phyloP scores from a whole-genome alignment of 2,888 invertebrate genomes.

The Caenorhabditis uteleia region DNA sequence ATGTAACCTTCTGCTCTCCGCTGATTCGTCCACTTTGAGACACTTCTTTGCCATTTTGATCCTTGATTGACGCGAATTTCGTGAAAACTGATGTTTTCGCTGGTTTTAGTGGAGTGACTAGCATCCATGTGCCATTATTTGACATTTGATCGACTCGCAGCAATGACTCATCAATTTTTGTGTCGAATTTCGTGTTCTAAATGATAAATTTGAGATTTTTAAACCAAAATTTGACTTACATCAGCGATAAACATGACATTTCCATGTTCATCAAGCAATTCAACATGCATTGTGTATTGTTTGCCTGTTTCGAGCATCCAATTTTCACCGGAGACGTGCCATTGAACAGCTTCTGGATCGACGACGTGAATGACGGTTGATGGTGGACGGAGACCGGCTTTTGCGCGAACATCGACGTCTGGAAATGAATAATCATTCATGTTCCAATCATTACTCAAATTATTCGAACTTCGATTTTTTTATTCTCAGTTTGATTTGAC shows the following conservation, averaged over 20 bases:
- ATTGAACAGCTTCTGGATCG: slow-evolving; percentile 73
- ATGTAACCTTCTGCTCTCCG: slow-evolving; percentile 53
- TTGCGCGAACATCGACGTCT: slow-evolving; percentile 73
- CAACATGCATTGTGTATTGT: slow-evolving; percentile 50
- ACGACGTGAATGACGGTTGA: slow-evolving; percentile 79
- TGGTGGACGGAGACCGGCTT: slow-evolving; percentile 71
- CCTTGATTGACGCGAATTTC: slow-evolving; percentile 43
- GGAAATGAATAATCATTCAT: no score
- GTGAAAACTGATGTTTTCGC: slow-evolving; percentile 47
- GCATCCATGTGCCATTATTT: slow-evolving; percentile 55
- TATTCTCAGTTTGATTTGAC: no score
- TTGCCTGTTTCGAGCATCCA: slow-evolving; percentile 79
- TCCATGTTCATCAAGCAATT: slow-evolving; percentile 54
- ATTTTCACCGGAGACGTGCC: slow-evolving; percentile 79
- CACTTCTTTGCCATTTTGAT: slow-evolving; percentile 38
- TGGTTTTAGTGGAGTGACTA: slow-evolving; percentile 46
- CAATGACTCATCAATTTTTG: slow-evolving; percentile 41
- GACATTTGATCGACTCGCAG: slow-evolving; percentile 46
- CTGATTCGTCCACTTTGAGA: slow-evolving; percentile 34
- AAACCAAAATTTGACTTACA: slow-evolving; percentile 33
- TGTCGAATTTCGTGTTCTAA: slow-evolving; percentile 56
- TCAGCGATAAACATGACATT: slow-evolving; percentile 61
- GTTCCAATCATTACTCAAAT: no score
- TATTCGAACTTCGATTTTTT: no score
- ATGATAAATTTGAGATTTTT: slow-evolving; percentile 9